Evolutionary conservation across 2,113 vertebrate species (phyloP).

Genomic region (Natator depressus): DNA sequence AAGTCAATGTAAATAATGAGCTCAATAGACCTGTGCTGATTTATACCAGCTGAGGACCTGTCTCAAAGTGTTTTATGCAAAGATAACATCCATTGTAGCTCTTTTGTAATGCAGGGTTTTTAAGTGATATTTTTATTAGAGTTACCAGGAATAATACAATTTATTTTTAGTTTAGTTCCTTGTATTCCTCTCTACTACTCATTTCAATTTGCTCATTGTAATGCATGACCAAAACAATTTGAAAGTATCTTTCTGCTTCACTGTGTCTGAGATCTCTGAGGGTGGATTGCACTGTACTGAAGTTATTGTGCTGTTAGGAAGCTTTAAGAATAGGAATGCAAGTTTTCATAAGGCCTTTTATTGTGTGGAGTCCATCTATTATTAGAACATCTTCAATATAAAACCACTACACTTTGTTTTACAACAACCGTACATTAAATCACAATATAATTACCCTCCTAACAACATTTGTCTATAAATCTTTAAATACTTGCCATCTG

Average conservation of each 20-base stretch:
- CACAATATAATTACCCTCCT: background rate
- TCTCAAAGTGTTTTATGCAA: background rate
- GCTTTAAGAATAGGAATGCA: background rate
- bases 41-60: background rate
- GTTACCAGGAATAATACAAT: background rate
- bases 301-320: background rate
- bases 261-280: background rate
- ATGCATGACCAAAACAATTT: background rate
- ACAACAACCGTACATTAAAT: background rate
- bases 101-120: background rate
- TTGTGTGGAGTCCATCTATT: background rate
- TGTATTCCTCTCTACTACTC: background rate
- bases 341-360: background rate
- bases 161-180: background rate
- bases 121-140: background rate
- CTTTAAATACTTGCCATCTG: constrained; percentile 55
- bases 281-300: background rate
- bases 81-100: background rate
- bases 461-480: constrained; percentile 48
- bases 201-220: background rate
- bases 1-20: background rate
- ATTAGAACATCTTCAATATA: background rate
- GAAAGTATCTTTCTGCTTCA: background rate
- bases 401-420: background rate
- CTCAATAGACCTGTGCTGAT: background rate